Conservation (phyloP, 1,140 invertebrate species). For the Arion vulgaris region DNA sequence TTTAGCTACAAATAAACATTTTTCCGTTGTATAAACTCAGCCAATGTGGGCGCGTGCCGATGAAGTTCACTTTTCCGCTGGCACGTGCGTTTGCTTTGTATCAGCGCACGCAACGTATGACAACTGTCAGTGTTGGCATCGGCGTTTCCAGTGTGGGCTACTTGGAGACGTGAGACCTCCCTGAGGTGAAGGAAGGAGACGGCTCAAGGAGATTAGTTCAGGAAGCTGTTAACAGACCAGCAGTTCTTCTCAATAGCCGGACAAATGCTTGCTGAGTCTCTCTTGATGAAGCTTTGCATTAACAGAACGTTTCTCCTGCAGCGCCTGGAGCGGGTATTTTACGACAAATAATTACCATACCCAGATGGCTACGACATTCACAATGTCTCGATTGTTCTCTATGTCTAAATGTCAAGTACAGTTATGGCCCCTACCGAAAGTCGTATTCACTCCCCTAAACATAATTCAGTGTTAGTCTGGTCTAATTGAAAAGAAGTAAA, state of each 20-base stretch:
- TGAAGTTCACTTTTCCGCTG: background rate
- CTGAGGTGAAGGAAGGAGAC: background rate
- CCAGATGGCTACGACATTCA: constrained; percentile 29
- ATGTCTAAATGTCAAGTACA: constrained; percentile 27
- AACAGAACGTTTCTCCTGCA: background rate
- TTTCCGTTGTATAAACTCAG: background rate
- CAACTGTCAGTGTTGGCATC: background rate
- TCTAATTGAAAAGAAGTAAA: background rate
- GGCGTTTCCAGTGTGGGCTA: background rate
- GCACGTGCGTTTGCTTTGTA: background rate
- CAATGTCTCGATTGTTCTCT: constrained; percentile 8
- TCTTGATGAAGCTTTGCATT: constrained; percentile 32
- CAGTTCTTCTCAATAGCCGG: constrained; percentile 1
- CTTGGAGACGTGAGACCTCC: background rate
- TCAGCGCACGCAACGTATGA: background rate
- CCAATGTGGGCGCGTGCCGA: background rate
- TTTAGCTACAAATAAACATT: background rate
- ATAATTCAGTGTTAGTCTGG: background rate
- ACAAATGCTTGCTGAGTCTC: constrained; percentile 13
- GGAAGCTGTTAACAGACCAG: constrained; percentile 27
- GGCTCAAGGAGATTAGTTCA: background rate
- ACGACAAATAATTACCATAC: constrained; percentile 19
- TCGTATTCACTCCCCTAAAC: background rate
- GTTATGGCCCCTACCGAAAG: background rate
- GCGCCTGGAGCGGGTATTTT: constrained; percentile 35